Evolutionary conservation across 2,113 vertebrate genomes (phyloP).

Genomic region (Neolamprologus tretocephalus): DNA sequence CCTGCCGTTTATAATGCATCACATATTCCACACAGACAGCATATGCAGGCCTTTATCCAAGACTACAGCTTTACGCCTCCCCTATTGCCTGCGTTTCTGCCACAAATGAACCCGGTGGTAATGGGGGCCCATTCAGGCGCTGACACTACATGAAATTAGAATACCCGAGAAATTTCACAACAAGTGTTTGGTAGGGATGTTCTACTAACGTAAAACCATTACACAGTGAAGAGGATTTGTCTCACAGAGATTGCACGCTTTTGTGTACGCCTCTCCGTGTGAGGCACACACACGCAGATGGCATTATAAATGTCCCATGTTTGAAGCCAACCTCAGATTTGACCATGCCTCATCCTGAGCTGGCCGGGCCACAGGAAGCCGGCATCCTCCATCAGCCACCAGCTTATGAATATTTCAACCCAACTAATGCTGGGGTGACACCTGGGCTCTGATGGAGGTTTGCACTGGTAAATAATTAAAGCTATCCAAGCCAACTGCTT

Average conservation of each 20-base stretch:
- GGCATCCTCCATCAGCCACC: slow-evolving; percentile 58
- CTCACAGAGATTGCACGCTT: background rate
- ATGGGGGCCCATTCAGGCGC: slow-evolving; percentile 12
- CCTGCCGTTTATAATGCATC: slow-evolving; percentile 4
- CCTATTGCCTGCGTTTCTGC: background rate
- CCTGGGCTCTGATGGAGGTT: slow-evolving; percentile 69
- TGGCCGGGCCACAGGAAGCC: slow-evolving; percentile 45
- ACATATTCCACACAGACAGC: background rate
- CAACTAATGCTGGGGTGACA: slow-evolving; percentile 73
- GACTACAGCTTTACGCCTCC: background rate
- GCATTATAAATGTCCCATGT: slow-evolving; percentile 35
- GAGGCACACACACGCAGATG: background rate
- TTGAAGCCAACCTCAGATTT: slow-evolving; percentile 37
- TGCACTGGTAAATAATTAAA: slow-evolving; percentile 82
- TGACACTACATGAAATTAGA: slow-evolving; percentile 12
- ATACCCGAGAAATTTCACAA: slow-evolving; percentile 7
- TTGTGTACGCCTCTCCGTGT: background rate
- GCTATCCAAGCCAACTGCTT: slow-evolving; percentile 67
- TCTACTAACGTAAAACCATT: slow-evolving; percentile 45
- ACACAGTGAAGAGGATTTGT: slow-evolving; percentile 39
- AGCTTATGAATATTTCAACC: slow-evolving; percentile 78
- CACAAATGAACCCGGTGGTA: slow-evolving; percentile 17
- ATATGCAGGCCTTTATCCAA: background rate
- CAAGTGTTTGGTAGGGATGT: slow-evolving; percentile 31
- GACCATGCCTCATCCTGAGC: slow-evolving; percentile 32